Base-by-base conservation (phyloP, 2,113 vertebrate genomes). In the Datnioides undecimradiatus region DNA sequence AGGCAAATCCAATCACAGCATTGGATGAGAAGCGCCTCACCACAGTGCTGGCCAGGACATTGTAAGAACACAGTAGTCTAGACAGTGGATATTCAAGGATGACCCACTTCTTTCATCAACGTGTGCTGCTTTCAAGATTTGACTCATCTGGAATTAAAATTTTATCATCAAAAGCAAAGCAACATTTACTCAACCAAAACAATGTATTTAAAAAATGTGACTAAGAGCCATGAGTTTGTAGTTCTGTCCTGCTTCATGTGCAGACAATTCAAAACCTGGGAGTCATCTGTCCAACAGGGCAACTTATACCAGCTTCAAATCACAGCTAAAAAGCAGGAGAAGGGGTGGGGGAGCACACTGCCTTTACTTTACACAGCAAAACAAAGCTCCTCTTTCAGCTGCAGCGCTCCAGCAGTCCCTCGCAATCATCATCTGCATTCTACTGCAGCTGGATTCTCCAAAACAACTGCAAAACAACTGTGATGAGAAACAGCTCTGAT, bases 381-480 rank as follows among this genome's bases (percentile, higher is more conserved):
- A 94, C 91, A 95, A 94, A 91, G 87, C 43, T 84, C 67, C 68
- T 88, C 90, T 90, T 94, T 94, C 73, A 94, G 91, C 79, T 74
- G 59, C 57, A 75, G 63, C 7, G 70, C 67, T 70, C 69, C 80
- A 73, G 64, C 68, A 68, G 71, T 25, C 43, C 54, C 81, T 75
- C 52, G 8, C 82, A 71, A 70, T 72, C 86, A 72, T 73, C 83
- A 33, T 38, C 69, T 82, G 57, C 52, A 72, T 76, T 52, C 85
- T 66, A 68, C 49, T 52, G 70, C 69, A 76, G 49, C 79, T 72
- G 77, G 73, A 58, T 38, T 46, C 52, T 9, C 52, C 46, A 45
- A 73, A 66, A 29, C 49, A 7, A 49, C 27, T 63, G 14, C 45
- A 8, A 48, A 60, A 66, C 27, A 19, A 14, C 40, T 17, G 13